Base-by-base conservation (phyloP, 1,140 invertebrate genomes). In the Aphis craccivora region DNA sequence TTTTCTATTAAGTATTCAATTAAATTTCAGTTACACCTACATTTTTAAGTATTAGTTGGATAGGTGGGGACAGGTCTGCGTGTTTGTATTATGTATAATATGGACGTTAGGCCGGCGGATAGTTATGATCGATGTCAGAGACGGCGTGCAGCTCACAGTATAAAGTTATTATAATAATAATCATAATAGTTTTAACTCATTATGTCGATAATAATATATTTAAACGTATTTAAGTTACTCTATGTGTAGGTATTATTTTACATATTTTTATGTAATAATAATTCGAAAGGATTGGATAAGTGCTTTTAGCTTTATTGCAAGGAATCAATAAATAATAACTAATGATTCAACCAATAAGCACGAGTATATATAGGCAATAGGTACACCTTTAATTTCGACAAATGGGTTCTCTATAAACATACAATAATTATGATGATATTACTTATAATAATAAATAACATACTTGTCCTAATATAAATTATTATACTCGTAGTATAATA, bases 201-300 rank as follows among this genome's bases (percentile, higher is more conserved):
- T n/a, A 76, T 76, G n/a, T 67, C 11, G 14, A 67, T 67, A 30
- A 67, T 67, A 9, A 67, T 67, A 76, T n/a, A 76, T 76, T n/a
- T 76, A 14, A 76, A 76, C 60, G 30, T 76, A 76, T 18, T 76
- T 14, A 18, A n/a, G 30, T 76, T 76, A 7, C 1, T 11, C 30
- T n/a, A 76, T 76, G n/a, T 76, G n/a, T 76, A 67, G 30, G 30
- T 4, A 18, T 0, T 67, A 14, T 76, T n/a, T n/a, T n/a, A n/a
- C 30, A 76, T 76, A 76, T 76, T 76, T 76, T n/a, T n/a, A 76
- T 76, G n/a, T 76, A 40, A 76, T 76, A 30, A 76, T n/a, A 76
- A 76, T 76, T 76, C 18, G 30, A n/a, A 76, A 76, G 11, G 60
- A 18, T 18, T n/a, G n/a, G 4, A n/a, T 51, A 51, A 67, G 60